Evolutionary conservation across 2,113 vertebrate species (phyloP), one percentile per base, ranked within the genome.

Genomic region (Cynopterus brachyotis): DNA sequence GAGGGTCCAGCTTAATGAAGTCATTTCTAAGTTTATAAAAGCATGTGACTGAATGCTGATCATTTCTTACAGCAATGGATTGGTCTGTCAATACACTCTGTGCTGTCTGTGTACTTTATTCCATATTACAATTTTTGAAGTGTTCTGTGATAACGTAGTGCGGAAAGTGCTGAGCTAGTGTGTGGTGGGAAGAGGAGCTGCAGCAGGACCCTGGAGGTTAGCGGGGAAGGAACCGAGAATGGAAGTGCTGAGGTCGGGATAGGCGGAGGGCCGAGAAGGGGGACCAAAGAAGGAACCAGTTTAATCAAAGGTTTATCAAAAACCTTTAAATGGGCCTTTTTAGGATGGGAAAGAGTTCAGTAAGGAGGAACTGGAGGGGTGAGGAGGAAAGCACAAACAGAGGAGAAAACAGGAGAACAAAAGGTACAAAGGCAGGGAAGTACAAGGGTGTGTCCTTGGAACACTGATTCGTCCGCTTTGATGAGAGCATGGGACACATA

Each of bases 11-110:
- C 22, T 35, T 72, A 47, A 45, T 32, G n/a, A 66, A 72, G 28
- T 78, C 19, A 81, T 84, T 91, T 62, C 24, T 70, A 55, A 78
- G 22, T 59, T 76, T 89, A 82, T 53, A 78, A 73, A 93, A 55
- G 32, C 2, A 1, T 20, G 2, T 85, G 37, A 26, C 1, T 83
- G 57, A 47, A 83, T 50, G 50, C 16, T 57, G 42, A 55, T 50
- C n/a, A 79, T 83, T 91, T 84, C 50, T 96, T 86, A 8, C 35
- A 47, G 24, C 6, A 57, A 87, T 26, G 47, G 64, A 45, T 37
- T 17, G 24, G 26, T 59, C 26, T 79, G 50, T 35, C 13, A 50
- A 40, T 73, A 42, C 32, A 45, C 60, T 90, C 79, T 94, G 37
- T 40, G 28, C 26, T 76, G 9, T 59, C 64, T 42, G 55, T 60